These are phyloP conservation scores for Ischnura elegans DNA, from an alignment of 2,888 invertebrate genomes.

Conservation along the genomic window DNA sequence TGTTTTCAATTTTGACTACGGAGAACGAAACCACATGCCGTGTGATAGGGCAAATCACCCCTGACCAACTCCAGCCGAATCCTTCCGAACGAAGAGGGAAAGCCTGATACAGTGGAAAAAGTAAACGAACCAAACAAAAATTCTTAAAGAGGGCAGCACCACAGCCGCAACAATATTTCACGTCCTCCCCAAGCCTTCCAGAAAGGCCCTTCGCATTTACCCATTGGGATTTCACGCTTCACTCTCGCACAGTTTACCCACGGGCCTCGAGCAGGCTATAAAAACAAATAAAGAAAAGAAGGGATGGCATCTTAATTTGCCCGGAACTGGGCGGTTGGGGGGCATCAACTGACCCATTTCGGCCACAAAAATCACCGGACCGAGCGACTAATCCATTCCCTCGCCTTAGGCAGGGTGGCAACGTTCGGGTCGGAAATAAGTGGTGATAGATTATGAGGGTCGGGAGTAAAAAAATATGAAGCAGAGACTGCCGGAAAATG, in stretches of 20 bases:
- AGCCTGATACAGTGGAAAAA: not conserved
- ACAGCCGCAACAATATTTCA: not conserved
- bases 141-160: not conserved
- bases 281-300: not conserved
- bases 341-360: not conserved
- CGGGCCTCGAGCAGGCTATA: not conserved
- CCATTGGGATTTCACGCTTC: not conserved
- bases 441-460: not conserved
- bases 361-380: slow-evolving; percentile 6
- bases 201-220: not conserved
- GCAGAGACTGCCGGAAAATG: not conserved
- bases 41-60: no score
- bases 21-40: no score
- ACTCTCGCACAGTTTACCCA: not conserved
- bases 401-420: not conserved
- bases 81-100: no score
- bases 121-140: not conserved
- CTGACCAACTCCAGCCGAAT: no score
- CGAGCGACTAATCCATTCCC: not conserved
- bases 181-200: not conserved
- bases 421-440: not conserved
- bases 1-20: no score
- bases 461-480: no score
- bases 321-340: not conserved
- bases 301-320: not conserved